A percentile compares a stretch with the other conserved stretches of the same genome.
Evolutionary conservation across 2,113 vertebrate species (phyloP).

Genomic region (Solenodon paradoxus): DNA sequence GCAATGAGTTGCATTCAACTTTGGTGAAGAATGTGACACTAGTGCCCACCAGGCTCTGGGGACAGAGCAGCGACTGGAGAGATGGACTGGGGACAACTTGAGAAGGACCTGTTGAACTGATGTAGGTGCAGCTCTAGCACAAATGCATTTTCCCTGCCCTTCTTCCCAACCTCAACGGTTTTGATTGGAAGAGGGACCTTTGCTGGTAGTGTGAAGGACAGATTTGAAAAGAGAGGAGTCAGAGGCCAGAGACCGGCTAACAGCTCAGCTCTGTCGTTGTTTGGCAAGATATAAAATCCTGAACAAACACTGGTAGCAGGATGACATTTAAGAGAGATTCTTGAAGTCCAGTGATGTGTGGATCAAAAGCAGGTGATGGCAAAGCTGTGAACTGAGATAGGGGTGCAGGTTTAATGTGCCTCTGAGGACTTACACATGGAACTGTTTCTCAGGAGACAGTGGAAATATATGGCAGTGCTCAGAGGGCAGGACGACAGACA

Average conservation of each 20-base stretch:
- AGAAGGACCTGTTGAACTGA: background rate
- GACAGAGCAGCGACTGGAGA: background rate
- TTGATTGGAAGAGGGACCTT: background rate
- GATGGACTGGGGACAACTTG: background rate
- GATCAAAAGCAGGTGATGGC: background rate
- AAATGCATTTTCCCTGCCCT: too few species aligned
- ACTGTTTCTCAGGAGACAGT: background rate
- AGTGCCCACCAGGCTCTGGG: background rate
- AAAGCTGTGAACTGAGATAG: background rate
- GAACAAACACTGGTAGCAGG: background rate
- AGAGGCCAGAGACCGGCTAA: background rate
- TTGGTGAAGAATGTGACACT: rapidly evolving
- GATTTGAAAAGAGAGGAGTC: background rate
- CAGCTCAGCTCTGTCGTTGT: background rate
- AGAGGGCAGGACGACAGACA: background rate
- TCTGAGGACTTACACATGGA: background rate
- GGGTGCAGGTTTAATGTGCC: background rate
- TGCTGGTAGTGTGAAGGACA: background rate
- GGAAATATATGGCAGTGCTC: background rate
- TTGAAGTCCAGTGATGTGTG: background rate
- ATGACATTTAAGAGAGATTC: background rate
- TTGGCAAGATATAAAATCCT: background rate
- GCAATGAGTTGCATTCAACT: background rate
- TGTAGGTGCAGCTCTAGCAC: too few species aligned
- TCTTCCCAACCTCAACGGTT: background rate